phyloP scores from a whole-genome alignment of 2,113 vertebrate genomes.

The Hiodon tergisus region DNA sequence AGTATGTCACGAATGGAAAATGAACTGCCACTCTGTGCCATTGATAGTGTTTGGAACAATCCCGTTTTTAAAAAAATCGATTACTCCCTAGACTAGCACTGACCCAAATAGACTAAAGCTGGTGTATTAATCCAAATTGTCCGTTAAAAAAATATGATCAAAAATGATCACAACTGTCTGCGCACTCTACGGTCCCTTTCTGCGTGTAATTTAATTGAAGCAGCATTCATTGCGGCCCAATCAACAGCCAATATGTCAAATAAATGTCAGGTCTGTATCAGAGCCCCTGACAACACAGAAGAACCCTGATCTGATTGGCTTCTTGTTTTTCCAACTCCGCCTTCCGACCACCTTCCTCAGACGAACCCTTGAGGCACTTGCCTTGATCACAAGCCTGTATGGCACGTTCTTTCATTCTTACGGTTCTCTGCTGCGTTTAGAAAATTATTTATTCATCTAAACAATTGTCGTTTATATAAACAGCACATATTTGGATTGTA shows the following conservation, averaged over 20 bases:
- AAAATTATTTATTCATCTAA: too few species aligned
- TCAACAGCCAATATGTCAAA: constrained; percentile 41
- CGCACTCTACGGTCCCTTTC: not conserved
- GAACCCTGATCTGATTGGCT: constrained; percentile 40
- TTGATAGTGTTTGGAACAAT: constrained; percentile 22
- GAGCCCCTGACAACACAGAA: constrained; percentile 31
- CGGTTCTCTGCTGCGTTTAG: too few species aligned
- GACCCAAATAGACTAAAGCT: not conserved
- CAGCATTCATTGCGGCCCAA: constrained; percentile 31
- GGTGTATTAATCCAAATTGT: constrained; percentile 37
- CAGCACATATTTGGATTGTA: too few species aligned
- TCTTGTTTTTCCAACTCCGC: constrained; percentile 44
- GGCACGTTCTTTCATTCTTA: not conserved
- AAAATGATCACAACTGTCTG: not conserved
- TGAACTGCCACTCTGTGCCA: constrained; percentile 57
- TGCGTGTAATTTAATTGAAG: constrained; percentile 43
- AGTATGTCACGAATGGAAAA: constrained; percentile 70
- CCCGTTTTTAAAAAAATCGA: constrained; percentile 23
- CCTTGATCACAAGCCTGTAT: constrained; percentile 10
- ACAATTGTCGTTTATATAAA: too few species aligned
- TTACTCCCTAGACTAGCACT: not conserved
- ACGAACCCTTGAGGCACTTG: constrained; percentile 8
- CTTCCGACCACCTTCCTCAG: constrained; percentile 38
- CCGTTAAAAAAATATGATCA: not conserved
- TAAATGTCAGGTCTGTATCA: constrained; percentile 41